A percentile compares a stretch with the other conserved stretches of the same genome.
phyloP scores from a whole-genome alignment of 37 sponge, comb jelly and placozoan species.

The Amphimedon queenslandica region DNA sequence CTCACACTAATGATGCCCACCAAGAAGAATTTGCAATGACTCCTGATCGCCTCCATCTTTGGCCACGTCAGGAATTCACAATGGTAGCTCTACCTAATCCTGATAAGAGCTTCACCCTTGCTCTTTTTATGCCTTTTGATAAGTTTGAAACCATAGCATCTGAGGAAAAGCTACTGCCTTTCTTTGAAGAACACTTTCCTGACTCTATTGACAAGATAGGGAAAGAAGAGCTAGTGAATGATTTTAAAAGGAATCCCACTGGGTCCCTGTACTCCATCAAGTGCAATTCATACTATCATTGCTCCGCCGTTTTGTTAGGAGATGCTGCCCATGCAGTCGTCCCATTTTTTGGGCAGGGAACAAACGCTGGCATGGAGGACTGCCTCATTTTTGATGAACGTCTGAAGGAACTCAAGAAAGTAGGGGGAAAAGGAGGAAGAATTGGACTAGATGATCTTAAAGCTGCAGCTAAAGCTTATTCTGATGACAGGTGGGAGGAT shows the following conservation, averaged over 20 bases:
- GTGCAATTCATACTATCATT: constrained; percentile 22
- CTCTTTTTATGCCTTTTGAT: constrained; percentile 29
- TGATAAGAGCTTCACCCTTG: constrained; percentile 32
- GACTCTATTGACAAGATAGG: constrained; percentile 33
- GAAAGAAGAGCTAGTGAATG: constrained; percentile 1
- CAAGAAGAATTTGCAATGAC: constrained; percentile 28
- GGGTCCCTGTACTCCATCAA: constrained; percentile 13
- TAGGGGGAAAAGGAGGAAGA: too few species aligned
- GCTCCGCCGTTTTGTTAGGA: constrained; percentile 27
- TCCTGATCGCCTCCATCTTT: constrained; percentile 46
- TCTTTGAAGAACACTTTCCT: constrained; percentile 38
- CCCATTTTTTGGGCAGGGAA: constrained; percentile 64
- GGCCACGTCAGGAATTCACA: constrained; percentile 46
- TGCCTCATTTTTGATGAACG: constrained; percentile 9
- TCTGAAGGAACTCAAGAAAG: constrained; percentile 11
- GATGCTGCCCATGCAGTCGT: constrained; percentile 76
- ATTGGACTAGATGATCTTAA: constrained; percentile 5
- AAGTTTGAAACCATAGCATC: constrained; percentile 9
- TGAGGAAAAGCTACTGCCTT: not conserved
- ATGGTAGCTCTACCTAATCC: constrained; percentile 37
- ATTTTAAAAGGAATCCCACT: constrained; percentile 18
- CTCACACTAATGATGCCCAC: constrained; percentile 14
- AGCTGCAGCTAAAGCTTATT: constrained; percentile 29
- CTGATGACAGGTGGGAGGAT: not conserved
- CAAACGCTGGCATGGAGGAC: constrained; percentile 46